Conservation (phyloP, 2,888 invertebrate genomes). For the Antheraea assamensis region DNA sequence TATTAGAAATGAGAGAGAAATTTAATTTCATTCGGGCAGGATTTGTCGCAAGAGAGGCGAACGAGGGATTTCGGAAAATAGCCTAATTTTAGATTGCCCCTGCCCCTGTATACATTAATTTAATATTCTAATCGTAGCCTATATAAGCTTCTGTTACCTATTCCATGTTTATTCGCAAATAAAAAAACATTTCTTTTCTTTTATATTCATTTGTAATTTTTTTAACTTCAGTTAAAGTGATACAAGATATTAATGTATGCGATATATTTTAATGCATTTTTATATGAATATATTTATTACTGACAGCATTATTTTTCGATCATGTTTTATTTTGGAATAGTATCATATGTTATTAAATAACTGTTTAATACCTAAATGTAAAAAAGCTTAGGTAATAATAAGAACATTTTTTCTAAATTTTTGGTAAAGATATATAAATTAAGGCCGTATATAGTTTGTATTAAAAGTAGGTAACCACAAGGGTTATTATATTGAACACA, state of each 20-base stretch:
- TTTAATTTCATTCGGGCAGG: constrained; percentile 36
- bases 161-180: constrained; percentile 25
- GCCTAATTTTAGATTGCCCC: constrained; percentile 44
- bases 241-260: background rate
- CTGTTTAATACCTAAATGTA: too few species aligned
- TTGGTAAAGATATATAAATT: too few species aligned
- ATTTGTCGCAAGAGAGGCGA: constrained; percentile 28
- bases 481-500: too few species aligned
- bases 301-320: too few species aligned
- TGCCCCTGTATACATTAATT: constrained; percentile 43
- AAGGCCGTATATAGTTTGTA: too few species aligned
- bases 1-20: constrained; percentile 44
- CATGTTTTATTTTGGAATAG: too few species aligned
- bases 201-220: background rate
- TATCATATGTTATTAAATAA: too few species aligned
- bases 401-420: too few species aligned
- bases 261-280: background rate
- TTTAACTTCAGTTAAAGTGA: background rate
- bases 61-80: constrained; percentile 34
- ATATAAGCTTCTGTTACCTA: constrained; percentile 31
- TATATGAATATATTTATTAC: too few species aligned
- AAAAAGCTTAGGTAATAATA: too few species aligned
- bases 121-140: constrained; percentile 52
- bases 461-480: too few species aligned
- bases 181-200: background rate